Evolutionary conservation across 2,113 vertebrate genomes (phyloP).

Genomic region (Bos javanicus): DNA sequence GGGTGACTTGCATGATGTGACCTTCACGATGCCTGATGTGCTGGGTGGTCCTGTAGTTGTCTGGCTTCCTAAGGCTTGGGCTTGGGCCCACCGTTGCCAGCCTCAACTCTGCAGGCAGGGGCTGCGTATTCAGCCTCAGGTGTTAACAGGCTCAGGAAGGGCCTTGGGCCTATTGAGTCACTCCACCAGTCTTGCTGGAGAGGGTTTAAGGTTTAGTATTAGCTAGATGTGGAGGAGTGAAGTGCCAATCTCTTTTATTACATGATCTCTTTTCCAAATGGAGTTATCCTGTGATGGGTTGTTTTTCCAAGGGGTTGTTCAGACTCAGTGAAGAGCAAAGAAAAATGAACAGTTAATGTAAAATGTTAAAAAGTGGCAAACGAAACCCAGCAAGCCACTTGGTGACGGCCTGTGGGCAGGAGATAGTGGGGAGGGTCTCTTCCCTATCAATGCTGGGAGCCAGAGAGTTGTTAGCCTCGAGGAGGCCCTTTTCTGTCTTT

Average conservation of each 20-base stretch:
- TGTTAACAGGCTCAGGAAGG: neutral
- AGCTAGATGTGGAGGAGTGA: neutral
- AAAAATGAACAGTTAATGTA: neutral
- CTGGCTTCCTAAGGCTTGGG: neutral
- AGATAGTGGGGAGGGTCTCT: no score
- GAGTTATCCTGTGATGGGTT: neutral
- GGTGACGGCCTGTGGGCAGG: neutral
- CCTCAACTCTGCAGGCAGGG: neutral
- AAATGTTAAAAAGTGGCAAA: neutral
- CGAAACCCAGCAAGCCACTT: neutral
- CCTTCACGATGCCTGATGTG: neutral
- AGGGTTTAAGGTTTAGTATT: neutral
- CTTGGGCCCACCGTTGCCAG: neutral
- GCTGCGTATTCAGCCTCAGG: neutral
- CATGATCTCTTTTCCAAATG: neutral
- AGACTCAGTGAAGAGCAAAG: neutral
- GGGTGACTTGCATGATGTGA: neutral
- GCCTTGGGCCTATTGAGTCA: neutral
- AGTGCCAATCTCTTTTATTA: neutral
- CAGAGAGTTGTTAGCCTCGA: no score
- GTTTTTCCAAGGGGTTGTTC: neutral
- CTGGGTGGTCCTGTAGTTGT: neutral
- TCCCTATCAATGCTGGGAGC: rapidly evolving
- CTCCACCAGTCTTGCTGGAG: neutral
- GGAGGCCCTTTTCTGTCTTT: neutral